A percentile compares a stretch with the other conserved stretches of the same genome.
Evolutionary conservation across 2,888 invertebrate genomes (phyloP).

Genomic region (Linnaemya tessellans): DNA sequence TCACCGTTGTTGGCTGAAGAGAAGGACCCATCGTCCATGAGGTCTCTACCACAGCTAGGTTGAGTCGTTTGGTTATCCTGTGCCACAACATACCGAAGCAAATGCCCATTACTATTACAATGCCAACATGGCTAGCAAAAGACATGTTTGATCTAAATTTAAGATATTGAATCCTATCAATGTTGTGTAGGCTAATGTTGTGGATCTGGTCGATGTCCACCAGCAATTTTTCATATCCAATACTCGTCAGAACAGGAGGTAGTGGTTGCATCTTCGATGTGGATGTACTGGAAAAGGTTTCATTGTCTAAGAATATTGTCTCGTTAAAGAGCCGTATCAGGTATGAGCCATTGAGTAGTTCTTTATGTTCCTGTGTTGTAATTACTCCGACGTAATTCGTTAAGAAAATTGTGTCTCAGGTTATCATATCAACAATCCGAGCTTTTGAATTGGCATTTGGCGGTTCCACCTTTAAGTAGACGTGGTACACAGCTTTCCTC

Average conservation of each 20-base stretch:
- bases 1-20: background rate
- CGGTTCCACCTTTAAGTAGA: background rate
- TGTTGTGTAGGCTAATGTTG: no score
- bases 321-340: no score
- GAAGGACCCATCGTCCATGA: background rate
- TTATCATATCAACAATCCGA: no score
- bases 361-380: no score
- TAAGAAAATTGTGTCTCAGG: background rate
- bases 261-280: background rate
- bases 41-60: no score
- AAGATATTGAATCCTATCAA: background rate
- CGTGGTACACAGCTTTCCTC: background rate
- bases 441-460: no score
- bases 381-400: background rate
- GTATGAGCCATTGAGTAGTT: no score
- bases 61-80: no score
- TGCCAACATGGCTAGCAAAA: background rate
- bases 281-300: constrained; percentile 12
- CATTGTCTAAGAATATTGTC: no score
- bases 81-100: background rate
- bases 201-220: no score
- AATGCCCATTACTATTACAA: background rate
- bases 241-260: background rate
- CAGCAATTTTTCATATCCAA: background rate
- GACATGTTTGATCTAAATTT: background rate